phyloP scores from a whole-genome alignment of 2,888 invertebrate genomes.

The Tromatobia lineatoria region DNA sequence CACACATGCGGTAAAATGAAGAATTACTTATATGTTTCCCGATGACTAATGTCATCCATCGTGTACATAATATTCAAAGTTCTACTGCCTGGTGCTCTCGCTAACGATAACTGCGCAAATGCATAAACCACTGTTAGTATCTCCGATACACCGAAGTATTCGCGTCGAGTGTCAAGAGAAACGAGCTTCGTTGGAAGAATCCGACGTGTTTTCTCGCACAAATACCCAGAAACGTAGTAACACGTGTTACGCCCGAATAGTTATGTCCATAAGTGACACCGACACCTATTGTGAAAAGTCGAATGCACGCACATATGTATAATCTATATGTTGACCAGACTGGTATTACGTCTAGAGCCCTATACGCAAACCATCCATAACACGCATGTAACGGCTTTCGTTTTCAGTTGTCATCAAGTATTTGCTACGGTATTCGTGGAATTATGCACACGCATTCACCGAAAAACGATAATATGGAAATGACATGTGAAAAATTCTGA shows the following conservation, averaged over 20 bases:
- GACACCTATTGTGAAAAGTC: constrained; percentile 9
- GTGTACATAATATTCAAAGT: constrained; percentile 44
- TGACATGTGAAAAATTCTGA: not conserved
- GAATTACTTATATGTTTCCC: constrained; percentile 29
- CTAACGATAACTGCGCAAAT: constrained; percentile 60
- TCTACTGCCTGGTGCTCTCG: constrained; percentile 35
- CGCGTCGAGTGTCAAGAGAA: not conserved
- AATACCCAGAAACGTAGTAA: constrained; percentile 27
- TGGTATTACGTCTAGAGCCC: constrained; percentile 6
- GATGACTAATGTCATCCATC: constrained; percentile 65
- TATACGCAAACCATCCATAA: constrained; percentile 18
- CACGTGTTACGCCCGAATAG: constrained; percentile 12
- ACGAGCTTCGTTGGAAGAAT: constrained; percentile 8
- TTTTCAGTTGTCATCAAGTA: constrained; percentile 31
- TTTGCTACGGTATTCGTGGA: not conserved
- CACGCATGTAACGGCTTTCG: constrained; percentile 30
- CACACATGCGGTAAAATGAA: not conserved
- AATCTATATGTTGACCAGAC: constrained; percentile 24
- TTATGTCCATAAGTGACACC: not conserved
- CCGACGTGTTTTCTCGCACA: constrained; percentile 1
- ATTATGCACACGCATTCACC: not conserved
- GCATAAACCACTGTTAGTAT: constrained; percentile 14
- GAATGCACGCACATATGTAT: constrained; percentile 17
- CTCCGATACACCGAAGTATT: constrained; percentile 10
- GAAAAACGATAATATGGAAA: constrained; percentile 15